Evolutionary conservation across 1,140 invertebrate genomes (phyloP), one percentile per base, ranked within the genome.

Genomic region (Panagrolaimus sp.): DNA sequence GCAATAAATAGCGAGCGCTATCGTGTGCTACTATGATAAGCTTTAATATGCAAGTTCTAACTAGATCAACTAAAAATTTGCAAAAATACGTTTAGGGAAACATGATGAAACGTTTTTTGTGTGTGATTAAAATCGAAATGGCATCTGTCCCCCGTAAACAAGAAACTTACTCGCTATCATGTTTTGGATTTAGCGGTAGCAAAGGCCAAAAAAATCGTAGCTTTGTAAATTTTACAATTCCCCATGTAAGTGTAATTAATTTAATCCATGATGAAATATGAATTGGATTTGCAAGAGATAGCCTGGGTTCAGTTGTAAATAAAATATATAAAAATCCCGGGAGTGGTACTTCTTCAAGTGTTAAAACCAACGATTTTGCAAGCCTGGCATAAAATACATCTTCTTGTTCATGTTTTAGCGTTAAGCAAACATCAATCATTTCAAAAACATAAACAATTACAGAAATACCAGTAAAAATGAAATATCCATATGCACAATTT

Each of bases 191-290:
- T 5, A 79, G 67, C 16, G 78, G 78, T 16, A 82, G 71, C 20
- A 76, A 71, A 9, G 78, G 78, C 80, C 80, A 82, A 64, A 82
- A 83, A 71, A 82, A 82, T 23, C 82, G 75, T 7, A 82, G 66
- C 66, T 82, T 82, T 11, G 78, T 76, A 63, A 82, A 82, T 61
- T 82, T 82, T 31, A 82, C 68, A 47, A 82, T 72, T 69, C 82
- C 80, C 80, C 80, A 82, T 3, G 69, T 74, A 9, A 82, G 72
- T 9, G 80, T 83, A 42, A 82, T 80, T n/a, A 82, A 42, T 66
- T 78, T 80, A 44, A 78, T 78, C 75, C 75, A 77, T 0, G 73
- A 76, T 38, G 76, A 57, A 53, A 77, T 74, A 38, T 70, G 51
- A 66, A 77, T 70, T 25, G 76, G 78, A 65, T 73, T 63, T 1